phyloP scores from a whole-genome alignment of 2,113 vertebrate genomes.

The Bungarus multicinctus region DNA sequence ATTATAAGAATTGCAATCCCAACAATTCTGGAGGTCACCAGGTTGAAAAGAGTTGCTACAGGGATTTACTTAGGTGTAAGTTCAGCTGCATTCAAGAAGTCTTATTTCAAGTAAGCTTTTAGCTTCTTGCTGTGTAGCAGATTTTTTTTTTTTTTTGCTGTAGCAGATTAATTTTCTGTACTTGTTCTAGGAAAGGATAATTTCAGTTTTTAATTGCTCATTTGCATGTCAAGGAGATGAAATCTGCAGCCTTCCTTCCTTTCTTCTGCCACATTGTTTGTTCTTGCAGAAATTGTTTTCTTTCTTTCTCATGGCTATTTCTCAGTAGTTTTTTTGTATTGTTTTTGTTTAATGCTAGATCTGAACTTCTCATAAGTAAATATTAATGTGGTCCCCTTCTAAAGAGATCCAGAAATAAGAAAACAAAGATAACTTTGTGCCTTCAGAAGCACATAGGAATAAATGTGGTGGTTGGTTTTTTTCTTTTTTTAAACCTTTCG shows the following conservation, averaged over 20 bases:
- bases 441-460: constrained; percentile 50
- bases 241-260: constrained; percentile 10
- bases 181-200: neutral
- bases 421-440: constrained; percentile 4
- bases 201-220: neutral
- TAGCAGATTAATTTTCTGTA: neutral
- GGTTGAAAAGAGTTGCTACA: neutral
- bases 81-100: neutral
- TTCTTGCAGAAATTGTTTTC: neutral
- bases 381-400: constrained; percentile 36
- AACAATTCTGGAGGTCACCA: neutral
- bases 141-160: constrained; percentile 14
- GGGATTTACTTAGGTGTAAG: neutral
- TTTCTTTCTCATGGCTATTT: constrained; percentile 42
- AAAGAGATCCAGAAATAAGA: constrained; percentile 47
- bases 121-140: neutral
- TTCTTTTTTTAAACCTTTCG: constrained; percentile 20
- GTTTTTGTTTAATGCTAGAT: constrained; percentile 31
- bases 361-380: constrained; percentile 18
- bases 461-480: constrained; percentile 34
- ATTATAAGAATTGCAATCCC: neutral
- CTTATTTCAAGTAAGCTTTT: neutral
- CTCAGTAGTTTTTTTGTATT: constrained; percentile 40
- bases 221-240: constrained; percentile 2
- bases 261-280: neutral